Evolutionary conservation across 2,888 invertebrate genomes (phyloP), one percentile per base, ranked within the genome.

Genomic region (Anoncus sp.): DNA sequence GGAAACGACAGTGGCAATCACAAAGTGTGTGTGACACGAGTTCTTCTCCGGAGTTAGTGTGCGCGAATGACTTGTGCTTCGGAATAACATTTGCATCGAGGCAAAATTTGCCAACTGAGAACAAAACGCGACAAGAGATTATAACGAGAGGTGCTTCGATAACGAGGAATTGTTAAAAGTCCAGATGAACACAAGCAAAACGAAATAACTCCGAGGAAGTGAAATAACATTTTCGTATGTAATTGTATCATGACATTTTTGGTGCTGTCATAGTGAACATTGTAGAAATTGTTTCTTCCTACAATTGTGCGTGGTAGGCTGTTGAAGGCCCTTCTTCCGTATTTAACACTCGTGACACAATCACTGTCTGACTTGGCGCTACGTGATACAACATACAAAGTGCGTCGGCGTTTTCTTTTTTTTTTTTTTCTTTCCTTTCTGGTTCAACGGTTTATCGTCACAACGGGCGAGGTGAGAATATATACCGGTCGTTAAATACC

Each of bases 371-470:
- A 45, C 65, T 66, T 7, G 66, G 49, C 65, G 70, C 55, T 65
- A 75, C 75, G 78, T 78, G 78, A 75, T n/a, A 78, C 51, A 35
- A 67, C 71, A 62, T 78, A 67, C 55, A 45, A 71, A 78, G 74
- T 75, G 71, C 55, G 45, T 57, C 62, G 40, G 20, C 14, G 55
- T 38, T 59, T 65, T 67, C 4, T 43, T 55, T 43, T 38, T 62
- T 27, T 16, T 60, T 51, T 62, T 5, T n/a, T 9, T 43, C 43
- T 43, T 38, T 62, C 38, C 20, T 60, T 51, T 62, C 12, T n/a
- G 14, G 14, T 43, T 22, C 10, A 18, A 40, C 65, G 35, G 77
- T 74, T 60, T 57, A 67, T 71, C 49, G 59, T 55, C 70, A 43
- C 12, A 66, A 51, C 72, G 51, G n/a, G n/a, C 63, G 63, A 72